These are phyloP conservation scores for Ceyx melanurus DNA, from an alignment of 2,113 vertebrate species.

Conservation along the genomic window DNA sequence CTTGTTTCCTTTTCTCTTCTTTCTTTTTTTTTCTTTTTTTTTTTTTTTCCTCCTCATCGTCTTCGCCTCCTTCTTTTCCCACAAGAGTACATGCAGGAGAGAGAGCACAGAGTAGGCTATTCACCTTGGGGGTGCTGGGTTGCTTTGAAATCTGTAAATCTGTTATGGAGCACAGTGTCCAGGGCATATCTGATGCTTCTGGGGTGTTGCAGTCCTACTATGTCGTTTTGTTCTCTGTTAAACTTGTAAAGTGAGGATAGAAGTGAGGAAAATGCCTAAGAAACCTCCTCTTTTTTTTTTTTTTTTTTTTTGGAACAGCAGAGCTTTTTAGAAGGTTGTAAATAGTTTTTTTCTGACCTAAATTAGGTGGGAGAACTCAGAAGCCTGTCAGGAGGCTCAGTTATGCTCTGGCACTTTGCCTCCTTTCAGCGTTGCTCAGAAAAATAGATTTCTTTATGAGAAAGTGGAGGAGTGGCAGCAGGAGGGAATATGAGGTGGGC, in stretches of 20 bases:
- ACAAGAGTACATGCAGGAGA: accelerated
- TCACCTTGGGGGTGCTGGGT: no score
- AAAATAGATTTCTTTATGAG: slow-evolving; percentile 51
- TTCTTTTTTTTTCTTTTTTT: no score
- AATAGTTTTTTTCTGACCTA: not conserved
- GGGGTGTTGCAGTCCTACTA: not conserved
- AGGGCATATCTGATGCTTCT: not conserved
- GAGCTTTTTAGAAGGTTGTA: not conserved
- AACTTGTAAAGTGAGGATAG: not conserved
- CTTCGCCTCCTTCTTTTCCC: not conserved
- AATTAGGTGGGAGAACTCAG: not conserved
- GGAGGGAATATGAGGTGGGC: not conserved
- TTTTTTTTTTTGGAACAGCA: not conserved
- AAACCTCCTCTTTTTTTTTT: not conserved
- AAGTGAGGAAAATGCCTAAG: not conserved
- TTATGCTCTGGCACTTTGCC: slow-evolving; percentile 1
- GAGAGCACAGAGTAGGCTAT: not conserved
- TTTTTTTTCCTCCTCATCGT: accelerated
- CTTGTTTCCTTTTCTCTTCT: no score
- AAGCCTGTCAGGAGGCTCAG: not conserved
- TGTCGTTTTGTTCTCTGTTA: accelerated
- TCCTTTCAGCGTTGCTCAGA: slow-evolving; percentile 17
- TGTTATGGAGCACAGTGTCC: accelerated
- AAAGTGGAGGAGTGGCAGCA: not conserved
- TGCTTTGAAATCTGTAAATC: not conserved